Evolutionary conservation across 2,888 invertebrate genomes (phyloP).

Genomic region (Himalopsyche japonica): DNA sequence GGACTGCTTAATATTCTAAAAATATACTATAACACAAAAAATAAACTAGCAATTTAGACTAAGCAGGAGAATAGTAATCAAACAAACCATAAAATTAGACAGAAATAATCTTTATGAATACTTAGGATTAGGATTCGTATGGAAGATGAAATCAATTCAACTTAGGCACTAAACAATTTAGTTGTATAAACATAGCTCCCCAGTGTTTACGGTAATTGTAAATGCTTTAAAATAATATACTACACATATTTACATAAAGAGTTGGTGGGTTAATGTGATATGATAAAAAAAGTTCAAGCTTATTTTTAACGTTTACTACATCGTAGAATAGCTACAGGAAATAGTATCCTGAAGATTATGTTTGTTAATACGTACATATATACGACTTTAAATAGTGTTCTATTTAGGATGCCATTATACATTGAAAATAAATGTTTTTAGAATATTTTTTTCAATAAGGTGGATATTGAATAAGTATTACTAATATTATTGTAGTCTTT

Average conservation of each 20-base stretch:
- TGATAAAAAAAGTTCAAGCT: not conserved
- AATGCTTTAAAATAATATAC: not conserved
- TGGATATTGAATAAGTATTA: too few species aligned
- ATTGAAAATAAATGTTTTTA: too few species aligned
- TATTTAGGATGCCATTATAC: too few species aligned
- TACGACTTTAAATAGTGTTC: too few species aligned
- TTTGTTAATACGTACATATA: too few species aligned
- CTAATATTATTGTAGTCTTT: too few species aligned
- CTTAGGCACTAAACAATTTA: not conserved
- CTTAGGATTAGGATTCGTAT: not conserved
- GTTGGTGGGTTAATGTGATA: not conserved
- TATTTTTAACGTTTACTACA: not conserved
- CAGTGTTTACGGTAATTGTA: not conserved
- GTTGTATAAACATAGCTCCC: not conserved
- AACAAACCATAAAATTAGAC: not conserved
- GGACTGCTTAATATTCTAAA: not conserved
- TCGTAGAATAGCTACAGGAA: not conserved
- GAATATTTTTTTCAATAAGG: too few species aligned
- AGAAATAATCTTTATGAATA: not conserved
- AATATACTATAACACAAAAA: not conserved
- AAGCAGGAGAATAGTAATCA: not conserved
- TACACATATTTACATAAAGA: not conserved
- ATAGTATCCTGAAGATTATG: not conserved
- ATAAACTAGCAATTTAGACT: not conserved
- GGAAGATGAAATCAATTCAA: not conserved